A percentile compares a stretch with the other conserved stretches of the same genome.
Evolutionary conservation across 2,888 invertebrate genomes (phyloP).

Genomic region (Amphipyra tragopoginis): DNA sequence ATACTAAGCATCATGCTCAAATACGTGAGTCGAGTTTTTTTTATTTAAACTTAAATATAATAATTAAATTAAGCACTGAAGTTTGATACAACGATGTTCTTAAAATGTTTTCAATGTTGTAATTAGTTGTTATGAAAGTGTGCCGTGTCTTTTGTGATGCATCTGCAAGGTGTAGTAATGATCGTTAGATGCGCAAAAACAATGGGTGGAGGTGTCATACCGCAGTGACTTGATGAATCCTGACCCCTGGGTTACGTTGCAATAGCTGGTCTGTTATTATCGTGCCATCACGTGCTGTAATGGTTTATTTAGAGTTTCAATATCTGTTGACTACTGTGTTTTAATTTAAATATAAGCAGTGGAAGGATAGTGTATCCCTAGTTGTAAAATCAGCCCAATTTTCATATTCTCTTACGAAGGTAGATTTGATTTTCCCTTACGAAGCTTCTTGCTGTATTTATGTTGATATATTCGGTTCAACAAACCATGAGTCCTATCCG

Average conservation of each 20-base stretch:
- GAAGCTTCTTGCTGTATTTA: too few relatives aligned
- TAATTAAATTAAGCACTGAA: constrained; percentile 55
- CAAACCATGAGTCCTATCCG: too few relatives aligned
- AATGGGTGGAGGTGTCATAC: constrained; percentile 61
- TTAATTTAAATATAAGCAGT: not conserved
- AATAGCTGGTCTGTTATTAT: constrained; percentile 33
- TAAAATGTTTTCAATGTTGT: constrained; percentile 44
- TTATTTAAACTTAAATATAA: constrained; percentile 52
- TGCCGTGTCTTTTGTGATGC: constrained; percentile 67
- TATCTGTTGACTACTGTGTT: constrained; percentile 6
- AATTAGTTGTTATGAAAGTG: constrained; percentile 68
- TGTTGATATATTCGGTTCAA: too few relatives aligned
- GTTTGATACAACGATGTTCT: constrained; percentile 53
- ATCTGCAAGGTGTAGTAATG: constrained; percentile 54
- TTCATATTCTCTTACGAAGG: too few relatives aligned
- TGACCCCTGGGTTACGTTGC: constrained; percentile 48
- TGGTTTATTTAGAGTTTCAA: constrained; percentile 24
- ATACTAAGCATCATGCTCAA: constrained; percentile 86
- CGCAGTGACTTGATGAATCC: constrained; percentile 55
- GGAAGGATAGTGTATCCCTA: not conserved
- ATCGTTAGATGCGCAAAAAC: constrained; percentile 55
- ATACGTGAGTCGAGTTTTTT: constrained; percentile 81
- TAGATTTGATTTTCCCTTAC: too few relatives aligned
- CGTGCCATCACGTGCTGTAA: constrained; percentile 18
- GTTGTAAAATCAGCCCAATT: not conserved